Evolutionary conservation across 2,888 invertebrate species (phyloP), one percentile per base, ranked within the genome.

Genomic region (Zygothrica quintamaculata): DNA sequence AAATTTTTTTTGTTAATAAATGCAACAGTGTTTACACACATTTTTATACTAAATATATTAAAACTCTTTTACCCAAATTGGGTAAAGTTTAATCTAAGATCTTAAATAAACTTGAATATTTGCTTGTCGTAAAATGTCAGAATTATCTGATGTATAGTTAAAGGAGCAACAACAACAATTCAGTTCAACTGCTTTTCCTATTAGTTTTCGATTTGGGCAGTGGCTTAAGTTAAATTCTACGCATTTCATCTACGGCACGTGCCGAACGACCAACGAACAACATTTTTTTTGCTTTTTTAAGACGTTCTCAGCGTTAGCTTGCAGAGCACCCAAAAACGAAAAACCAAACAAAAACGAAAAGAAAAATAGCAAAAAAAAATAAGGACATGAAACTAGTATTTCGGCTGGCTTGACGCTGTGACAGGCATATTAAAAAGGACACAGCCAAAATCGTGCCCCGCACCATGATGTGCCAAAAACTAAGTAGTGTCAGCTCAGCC

Each of bases 381-480:
- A 64, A 44, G 51, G 46, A 48, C 68, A 64, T 65, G 55, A 84
- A 80, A 75, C 84, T 84, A 74, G 74, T 80, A 68, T 60, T 44
- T 59, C 50, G 57, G 26, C 71, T 61, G 46, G 78, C 62, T n/a
- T 65, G 72, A 70, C 55, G 79, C 75, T 84, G 82, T 82, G 85
- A 79, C 79, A 79, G 80, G 82, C 85, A 84, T 84, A 84, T 84
- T 84, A 85, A 84, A 85, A 82, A 84, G 84, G 74, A 71, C 68
- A 56, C 60, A 47, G 60, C 44, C 56, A 73, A 62, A 77, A 66
- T 69, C 70, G 65, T 78, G 76, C 62, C 64, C 18, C 55, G 44
- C 12, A 13, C 16, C 84, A 74, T 84, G 84, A 82, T 77, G 77
- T 85, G 85, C 82, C 79, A 79, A 79, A 79, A 82, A 79, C 82